Percentiles rank a stretch among this genome's conserved stretches.
Conservation (phyloP, 2,888 invertebrate genomes). For the Pheosia gnoma region DNA sequence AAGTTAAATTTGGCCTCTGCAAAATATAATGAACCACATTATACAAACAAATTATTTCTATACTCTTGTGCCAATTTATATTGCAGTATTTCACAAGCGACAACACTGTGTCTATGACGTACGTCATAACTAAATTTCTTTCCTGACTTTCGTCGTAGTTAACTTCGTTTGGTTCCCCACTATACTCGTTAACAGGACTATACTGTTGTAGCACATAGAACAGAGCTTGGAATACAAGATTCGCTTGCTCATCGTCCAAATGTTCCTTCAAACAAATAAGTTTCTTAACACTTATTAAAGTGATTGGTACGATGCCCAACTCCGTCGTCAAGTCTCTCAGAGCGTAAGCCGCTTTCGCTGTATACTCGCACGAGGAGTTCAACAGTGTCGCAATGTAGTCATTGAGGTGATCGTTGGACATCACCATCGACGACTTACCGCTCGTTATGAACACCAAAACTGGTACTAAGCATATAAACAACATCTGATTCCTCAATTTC, state of each 20-base stretch:
- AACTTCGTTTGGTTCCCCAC: slow-evolving; percentile 46
- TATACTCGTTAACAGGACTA: slow-evolving; percentile 51
- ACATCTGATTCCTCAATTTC: slow-evolving; percentile 84
- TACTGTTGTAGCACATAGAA: slow-evolving; percentile 85
- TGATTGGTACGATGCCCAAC: slow-evolving; percentile 68
- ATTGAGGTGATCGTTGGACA: slow-evolving; percentile 81
- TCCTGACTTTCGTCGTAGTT: slow-evolving; percentile 59
- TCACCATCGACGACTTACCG: slow-evolving; percentile 34
- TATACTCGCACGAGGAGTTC: slow-evolving; percentile 85
- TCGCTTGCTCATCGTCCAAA: slow-evolving; percentile 85
- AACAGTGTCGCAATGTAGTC: slow-evolving; percentile 85
- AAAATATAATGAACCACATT: slow-evolving; percentile 68
- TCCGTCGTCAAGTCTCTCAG: slow-evolving; percentile 82
- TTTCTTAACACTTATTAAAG: slow-evolving; percentile 81
- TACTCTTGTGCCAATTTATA: slow-evolving; percentile 90
- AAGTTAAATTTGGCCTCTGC: slow-evolving; percentile 63
- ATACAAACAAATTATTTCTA: slow-evolving; percentile 88
- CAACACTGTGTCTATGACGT: slow-evolving; percentile 87
- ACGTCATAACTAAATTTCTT: slow-evolving; percentile 81
- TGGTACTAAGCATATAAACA: slow-evolving; percentile 86
- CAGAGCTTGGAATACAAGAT: slow-evolving; percentile 85
- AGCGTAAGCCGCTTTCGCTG: slow-evolving; percentile 84
- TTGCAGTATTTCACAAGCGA: slow-evolving; percentile 87
- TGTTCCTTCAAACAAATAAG: slow-evolving; percentile 83
- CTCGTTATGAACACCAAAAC: slow-evolving; percentile 70